Base-by-base conservation (phyloP, 2,797 vertebrate species). In the Lacerta viridis region DNA sequence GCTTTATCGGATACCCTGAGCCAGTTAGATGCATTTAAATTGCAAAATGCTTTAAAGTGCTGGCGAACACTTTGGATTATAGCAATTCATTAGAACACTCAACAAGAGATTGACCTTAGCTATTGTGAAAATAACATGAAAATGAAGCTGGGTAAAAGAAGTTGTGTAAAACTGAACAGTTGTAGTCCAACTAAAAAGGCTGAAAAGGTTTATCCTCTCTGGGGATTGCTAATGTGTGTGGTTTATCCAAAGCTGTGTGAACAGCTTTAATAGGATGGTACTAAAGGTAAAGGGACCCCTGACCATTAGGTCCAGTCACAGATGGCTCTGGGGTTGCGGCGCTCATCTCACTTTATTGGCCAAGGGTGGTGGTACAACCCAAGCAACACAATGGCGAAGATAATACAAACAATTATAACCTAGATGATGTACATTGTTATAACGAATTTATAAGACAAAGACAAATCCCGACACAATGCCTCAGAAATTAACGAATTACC, bases 41-140 rank as follows among this genome's bases (percentile, higher is more conserved):
- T 76, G 3, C 9, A 5, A 23, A 0, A 1, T 15, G 0, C 11
- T 84, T 80, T 27, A 39, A 8, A 2, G 1, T 29, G 0, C 0
- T 18, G 0, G 29, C 17, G 83, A 5, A 39, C 83, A 74, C 50
- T 11, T 71, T n/a, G 33, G 29, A 6, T 18, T 39, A 59, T 46
- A n/a, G 68, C 10, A n/a, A 5, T 64, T 41, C 25, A 29, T 11
- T 64, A 8, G 2, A 7, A 4, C 0, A 0, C 0, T 33, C 23
- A 39, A 3, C 0, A 84, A 78, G 41, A 0, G 81, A 80, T 92
- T 15, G 81, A 86, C 50, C 29, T 74, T 59, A 4, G 3, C 84
- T 25, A 80, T 77, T 29, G 8, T 80, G 50, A 55, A 2, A 2
- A 17, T 5, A 68, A 18, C 36, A 0, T 9, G 84, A 84, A 76